These are phyloP conservation scores for Thaumatotibia leucotreta DNA, from an alignment of 1,140 invertebrate genomes.

Conservation along the genomic window DNA sequence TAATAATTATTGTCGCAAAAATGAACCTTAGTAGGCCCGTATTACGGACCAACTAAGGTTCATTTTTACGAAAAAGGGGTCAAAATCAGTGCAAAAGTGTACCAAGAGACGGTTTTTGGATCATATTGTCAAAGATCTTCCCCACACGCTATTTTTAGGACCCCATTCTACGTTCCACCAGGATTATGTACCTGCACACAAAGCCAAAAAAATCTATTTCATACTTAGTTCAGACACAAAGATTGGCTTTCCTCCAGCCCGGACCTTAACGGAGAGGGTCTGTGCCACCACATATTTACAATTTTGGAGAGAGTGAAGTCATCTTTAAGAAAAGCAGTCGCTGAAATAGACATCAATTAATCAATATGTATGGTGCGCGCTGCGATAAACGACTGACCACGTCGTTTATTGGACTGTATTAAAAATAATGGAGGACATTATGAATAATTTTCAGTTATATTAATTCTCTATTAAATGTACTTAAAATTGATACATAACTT, in stretches of 20 bases:
- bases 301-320: constrained; percentile 16
- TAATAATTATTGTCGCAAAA: no score
- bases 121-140: not conserved
- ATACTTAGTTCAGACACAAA: not conserved
- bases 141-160: not conserved
- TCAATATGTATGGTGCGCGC: constrained; percentile 15
- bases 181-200: constrained; percentile 9
- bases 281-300: constrained; percentile 17
- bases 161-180: not conserved
- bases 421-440: constrained; percentile 14
- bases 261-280: constrained; percentile 18
- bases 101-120: not conserved
- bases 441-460: constrained; percentile 1
- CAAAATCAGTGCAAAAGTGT: not conserved
- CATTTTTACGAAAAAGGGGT: constrained; percentile 11
- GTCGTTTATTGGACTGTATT: constrained; percentile 14
- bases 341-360: constrained; percentile 17
- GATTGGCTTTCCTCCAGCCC: constrained; percentile 7
- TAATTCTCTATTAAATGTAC: no score
- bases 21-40: not conserved
- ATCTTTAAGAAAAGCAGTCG: constrained; percentile 19
- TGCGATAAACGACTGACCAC: constrained; percentile 24
- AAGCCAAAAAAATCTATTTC: not conserved
- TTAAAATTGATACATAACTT: no score
- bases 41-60: not conserved